Evolutionary conservation across 2,888 invertebrate genomes (phyloP).

Genomic region (Cephus pulcher): DNA sequence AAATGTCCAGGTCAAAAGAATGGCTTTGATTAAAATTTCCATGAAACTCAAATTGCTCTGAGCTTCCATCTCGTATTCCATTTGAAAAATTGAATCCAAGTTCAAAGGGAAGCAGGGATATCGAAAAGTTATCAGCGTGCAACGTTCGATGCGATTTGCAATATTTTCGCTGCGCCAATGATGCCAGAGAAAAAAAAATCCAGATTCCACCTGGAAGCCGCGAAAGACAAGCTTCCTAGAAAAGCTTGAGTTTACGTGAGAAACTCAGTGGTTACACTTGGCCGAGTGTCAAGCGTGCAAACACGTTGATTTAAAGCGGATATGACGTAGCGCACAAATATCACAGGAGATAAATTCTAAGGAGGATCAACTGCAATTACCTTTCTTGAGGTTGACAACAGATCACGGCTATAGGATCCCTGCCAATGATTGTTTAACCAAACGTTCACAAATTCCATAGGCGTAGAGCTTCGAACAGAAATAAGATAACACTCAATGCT

Average conservation of each 20-base stretch:
- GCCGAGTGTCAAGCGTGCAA: not conserved
- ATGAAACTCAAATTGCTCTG: slow-evolving; percentile 22
- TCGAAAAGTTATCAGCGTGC: too few relatives aligned
- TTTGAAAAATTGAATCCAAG: not conserved
- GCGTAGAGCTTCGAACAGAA: not conserved
- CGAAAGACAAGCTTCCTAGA: not conserved
- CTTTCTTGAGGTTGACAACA: not conserved
- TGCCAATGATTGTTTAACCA: too few relatives aligned
- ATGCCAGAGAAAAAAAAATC: not conserved
- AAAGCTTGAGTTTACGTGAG: not conserved
- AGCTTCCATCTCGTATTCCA: slow-evolving; percentile 9
- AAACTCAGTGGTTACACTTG: not conserved
- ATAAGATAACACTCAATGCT: too few relatives aligned
- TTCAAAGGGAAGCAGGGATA: not conserved
- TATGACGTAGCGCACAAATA: not conserved
- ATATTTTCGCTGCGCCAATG: not conserved
- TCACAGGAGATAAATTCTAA: not conserved
- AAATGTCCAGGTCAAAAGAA: not conserved
- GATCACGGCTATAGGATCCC: not conserved
- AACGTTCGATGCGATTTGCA: not conserved
- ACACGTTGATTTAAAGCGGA: not conserved
- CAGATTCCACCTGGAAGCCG: not conserved
- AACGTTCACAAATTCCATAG: not conserved
- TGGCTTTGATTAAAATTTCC: not conserved
- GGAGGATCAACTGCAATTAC: not conserved